Evolutionary conservation across 2,113 vertebrate genomes (phyloP).

Genomic region (Halichoerus grypus): DNA sequence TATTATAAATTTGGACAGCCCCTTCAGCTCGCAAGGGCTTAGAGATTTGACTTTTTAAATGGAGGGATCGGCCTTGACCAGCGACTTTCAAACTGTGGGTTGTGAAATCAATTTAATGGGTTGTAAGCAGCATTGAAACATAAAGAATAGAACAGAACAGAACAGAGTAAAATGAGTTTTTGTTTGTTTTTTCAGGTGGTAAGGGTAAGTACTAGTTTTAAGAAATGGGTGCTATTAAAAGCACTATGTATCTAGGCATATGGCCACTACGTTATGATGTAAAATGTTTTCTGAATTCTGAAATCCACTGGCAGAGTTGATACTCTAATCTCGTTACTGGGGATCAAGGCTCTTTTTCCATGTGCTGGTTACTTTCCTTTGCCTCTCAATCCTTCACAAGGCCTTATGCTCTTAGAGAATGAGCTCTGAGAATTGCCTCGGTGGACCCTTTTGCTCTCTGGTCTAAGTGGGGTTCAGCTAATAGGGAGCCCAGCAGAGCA

Average conservation of each 20-base stretch:
- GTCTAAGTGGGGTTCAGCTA: background rate
- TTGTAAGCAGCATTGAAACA: background rate
- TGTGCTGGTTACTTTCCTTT: rapidly evolving
- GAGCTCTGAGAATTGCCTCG: background rate
- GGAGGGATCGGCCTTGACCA: background rate
- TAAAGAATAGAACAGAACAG: background rate
- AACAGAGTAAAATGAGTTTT: background rate
- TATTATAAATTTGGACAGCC: background rate
- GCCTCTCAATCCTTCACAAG: background rate
- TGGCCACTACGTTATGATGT: background rate
- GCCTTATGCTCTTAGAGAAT: background rate
- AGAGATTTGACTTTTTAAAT: background rate
- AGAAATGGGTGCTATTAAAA: background rate
- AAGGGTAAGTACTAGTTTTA: background rate
- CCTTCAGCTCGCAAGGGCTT: background rate
- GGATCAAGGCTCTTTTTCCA: background rate
- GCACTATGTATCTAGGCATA: too few species aligned
- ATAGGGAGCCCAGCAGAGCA: background rate
- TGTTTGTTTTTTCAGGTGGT: background rate
- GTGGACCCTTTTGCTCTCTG: background rate
- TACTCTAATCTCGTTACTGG: background rate
- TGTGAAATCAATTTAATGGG: background rate
- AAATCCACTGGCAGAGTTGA: background rate
- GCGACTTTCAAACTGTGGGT: background rate
- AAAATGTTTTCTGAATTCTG: background rate